Conservation (phyloP, 2,797 vertebrate species). For the Chanos chanos region DNA sequence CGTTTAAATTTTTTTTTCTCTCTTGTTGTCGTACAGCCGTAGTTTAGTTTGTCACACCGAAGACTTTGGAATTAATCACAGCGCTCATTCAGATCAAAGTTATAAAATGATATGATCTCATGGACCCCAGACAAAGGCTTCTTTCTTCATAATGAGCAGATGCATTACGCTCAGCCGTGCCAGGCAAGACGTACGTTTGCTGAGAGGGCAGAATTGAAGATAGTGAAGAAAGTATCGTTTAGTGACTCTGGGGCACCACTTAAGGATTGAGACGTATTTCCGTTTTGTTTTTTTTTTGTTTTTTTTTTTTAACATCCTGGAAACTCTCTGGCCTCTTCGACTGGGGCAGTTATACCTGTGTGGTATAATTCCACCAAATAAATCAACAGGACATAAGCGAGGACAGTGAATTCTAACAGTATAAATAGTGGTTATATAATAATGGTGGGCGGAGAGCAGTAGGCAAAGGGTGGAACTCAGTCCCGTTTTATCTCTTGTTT, state of each 20-base stretch:
- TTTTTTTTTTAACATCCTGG: no score
- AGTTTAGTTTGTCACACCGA: background rate
- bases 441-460: no score
- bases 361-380: no score
- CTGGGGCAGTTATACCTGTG: no score
- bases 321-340: no score
- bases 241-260: conserved; percentile 29
- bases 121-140: conserved; percentile 5
- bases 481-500: no score
- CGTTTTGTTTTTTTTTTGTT: no score
- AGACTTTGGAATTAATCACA: conserved; percentile 16
- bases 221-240: conserved; percentile 19
- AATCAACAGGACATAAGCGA: no score
- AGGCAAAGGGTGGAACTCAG: no score
- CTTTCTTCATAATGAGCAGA: conserved; percentile 29
- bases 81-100: conserved; percentile 34
- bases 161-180: conserved; percentile 4
- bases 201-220: conserved; percentile 34
- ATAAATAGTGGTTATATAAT: no score
- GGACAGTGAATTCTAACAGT: no score
- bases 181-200: conserved; percentile 16
- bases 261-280: no score
- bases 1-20: background rate
- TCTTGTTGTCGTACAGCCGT: background rate
- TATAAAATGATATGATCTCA: conserved; percentile 18